These are phyloP conservation scores for Diuraphis noxia DNA, from an alignment of 1,140 invertebrate genomes.

Conservation along the genomic window DNA sequence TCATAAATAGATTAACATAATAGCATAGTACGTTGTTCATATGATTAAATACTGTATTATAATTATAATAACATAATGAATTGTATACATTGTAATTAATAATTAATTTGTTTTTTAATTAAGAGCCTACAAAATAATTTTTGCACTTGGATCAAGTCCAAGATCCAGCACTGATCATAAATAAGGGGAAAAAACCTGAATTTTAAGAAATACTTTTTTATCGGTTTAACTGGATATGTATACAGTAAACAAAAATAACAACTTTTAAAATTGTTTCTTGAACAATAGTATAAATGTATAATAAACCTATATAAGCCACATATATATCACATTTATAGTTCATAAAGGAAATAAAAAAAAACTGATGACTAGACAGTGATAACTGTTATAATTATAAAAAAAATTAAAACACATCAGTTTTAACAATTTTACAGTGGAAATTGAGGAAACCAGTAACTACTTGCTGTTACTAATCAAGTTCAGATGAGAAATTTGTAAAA, in stretches of 20 bases:
- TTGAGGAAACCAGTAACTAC: neutral
- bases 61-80: neutral
- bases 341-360: neutral
- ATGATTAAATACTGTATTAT: neutral
- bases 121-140: neutral
- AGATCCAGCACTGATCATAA: neutral
- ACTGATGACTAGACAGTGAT: neutral
- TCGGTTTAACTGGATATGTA: neutral
- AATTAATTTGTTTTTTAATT: neutral
- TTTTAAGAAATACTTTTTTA: neutral
- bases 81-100: neutral
- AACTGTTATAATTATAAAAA: neutral
- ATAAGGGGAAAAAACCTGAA: neutral
- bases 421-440: neutral
- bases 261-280: neutral
- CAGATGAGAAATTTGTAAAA: slow-evolving; percentile 77
- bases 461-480: slow-evolving; percentile 50
- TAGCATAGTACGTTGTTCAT: neutral
- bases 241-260: neutral
- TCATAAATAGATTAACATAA: neutral
- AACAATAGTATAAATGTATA: neutral
- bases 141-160: neutral
- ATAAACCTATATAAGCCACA: too few relatives aligned
- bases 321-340: neutral
- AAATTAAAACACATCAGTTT: neutral